Conservation (phyloP, 2,113 vertebrate species). For the Callorhinus ursinus region DNA sequence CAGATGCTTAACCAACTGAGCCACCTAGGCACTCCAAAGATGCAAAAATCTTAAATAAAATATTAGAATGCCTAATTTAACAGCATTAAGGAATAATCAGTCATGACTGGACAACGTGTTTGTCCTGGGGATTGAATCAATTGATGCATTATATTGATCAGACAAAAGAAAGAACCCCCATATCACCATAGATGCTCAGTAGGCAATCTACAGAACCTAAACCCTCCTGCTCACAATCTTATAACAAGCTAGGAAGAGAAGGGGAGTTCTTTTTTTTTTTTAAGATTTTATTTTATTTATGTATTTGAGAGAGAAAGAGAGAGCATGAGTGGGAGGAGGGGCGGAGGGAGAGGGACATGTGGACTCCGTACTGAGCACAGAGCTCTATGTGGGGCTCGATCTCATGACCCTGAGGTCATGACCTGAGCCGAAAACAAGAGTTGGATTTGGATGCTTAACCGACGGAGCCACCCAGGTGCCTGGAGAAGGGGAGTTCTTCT, state of each 20-base stretch:
- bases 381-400: not conserved
- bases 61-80: conserved; percentile 22
- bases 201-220: not conserved
- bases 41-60: not conserved
- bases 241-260: not conserved
- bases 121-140: conserved; percentile 29
- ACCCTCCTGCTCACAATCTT: not conserved
- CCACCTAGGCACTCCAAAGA: not conserved
- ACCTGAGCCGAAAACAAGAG: not conserved
- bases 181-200: not conserved
- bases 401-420: not conserved
- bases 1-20: not conserved
- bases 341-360: too few species aligned
- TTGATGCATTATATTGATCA: not conserved
- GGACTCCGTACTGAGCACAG: not conserved
- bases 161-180: not conserved
- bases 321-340: too few species aligned
- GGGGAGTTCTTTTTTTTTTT: not conserved
- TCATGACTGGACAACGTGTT: conserved; percentile 30
- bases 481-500: not conserved
- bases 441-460: not conserved
- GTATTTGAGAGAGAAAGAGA: too few species aligned
- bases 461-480: not conserved
- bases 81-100: conserved; percentile 1
- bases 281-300: not conserved